Conservation (phyloP, 2,797 vertebrate genomes). For the Neosilurus hyrtlii region DNA sequence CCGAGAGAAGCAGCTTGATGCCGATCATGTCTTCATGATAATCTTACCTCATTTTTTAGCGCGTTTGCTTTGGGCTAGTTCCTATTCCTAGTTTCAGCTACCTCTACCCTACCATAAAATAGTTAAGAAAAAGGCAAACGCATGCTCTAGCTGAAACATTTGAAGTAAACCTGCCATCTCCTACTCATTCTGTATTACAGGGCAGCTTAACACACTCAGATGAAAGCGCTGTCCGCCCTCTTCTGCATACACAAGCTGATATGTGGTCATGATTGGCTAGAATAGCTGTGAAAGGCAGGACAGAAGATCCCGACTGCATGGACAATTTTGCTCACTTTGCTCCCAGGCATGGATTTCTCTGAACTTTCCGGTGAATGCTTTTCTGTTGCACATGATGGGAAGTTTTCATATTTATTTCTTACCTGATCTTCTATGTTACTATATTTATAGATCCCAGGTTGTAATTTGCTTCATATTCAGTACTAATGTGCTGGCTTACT, state of each 20-base stretch:
- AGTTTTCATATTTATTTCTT: neutral
- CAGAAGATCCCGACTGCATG: neutral
- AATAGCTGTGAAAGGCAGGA: neutral
- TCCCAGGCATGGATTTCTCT: neutral
- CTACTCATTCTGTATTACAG: neutral
- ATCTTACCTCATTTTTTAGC: neutral
- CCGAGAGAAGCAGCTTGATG: too few species aligned
- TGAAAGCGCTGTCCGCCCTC: neutral
- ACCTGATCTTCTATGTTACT: neutral
- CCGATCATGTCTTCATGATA: neutral
- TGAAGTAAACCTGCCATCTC: neutral
- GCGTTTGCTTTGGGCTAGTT: neutral
- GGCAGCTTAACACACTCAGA: neutral
- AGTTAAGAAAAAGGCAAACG: neutral
- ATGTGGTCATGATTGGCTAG: neutral
- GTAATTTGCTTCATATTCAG: neutral
- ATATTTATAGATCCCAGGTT: neutral
- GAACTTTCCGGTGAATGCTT: neutral
- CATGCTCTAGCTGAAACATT: neutral
- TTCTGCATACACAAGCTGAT: neutral
- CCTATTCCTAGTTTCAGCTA: neutral
- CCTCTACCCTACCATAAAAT: neutral
- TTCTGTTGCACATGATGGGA: neutral
- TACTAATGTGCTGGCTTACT: constrained; percentile 1
- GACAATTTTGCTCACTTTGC: neutral